phyloP scores from a whole-genome alignment of 2,113 vertebrate species.

The Melanerpes aurifrons region DNA sequence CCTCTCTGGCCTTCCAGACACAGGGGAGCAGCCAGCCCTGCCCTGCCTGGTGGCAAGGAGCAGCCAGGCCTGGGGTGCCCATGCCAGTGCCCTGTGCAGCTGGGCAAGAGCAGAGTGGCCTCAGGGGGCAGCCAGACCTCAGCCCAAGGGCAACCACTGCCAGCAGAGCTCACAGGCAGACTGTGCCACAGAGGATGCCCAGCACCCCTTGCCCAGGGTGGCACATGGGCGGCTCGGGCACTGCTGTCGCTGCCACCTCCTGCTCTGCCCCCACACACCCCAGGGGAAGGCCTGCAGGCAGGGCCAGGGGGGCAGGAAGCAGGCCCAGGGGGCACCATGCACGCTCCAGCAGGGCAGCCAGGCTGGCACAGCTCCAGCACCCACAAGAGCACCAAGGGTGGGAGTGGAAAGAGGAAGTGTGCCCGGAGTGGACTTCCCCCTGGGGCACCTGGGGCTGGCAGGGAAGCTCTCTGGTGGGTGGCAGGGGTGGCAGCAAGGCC shows the following conservation, averaged over 20 bases:
- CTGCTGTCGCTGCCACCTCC: neutral
- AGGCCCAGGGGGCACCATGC: neutral
- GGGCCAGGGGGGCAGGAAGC: neutral
- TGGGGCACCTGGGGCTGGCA: constrained; percentile 48
- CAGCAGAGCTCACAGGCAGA: neutral
- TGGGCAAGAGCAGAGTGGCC: neutral
- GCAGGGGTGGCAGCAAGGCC: neutral
- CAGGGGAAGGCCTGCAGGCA: neutral
- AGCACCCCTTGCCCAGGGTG: neutral
- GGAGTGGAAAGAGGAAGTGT: constrained; percentile 72
- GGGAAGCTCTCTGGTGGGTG: constrained; percentile 41
- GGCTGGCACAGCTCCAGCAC: neutral
- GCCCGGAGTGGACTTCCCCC: constrained; percentile 49
- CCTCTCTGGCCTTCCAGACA: neutral
- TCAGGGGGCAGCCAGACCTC: neutral
- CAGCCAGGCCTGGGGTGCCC: neutral
- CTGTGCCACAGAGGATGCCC: neutral
- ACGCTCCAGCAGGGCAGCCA: neutral
- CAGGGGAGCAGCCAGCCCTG: neutral
- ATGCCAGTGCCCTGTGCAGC: neutral
- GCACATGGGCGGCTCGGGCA: neutral
- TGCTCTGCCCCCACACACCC: neutral
- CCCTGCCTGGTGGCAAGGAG: neutral
- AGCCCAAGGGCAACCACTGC: neutral
- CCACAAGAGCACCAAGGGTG: neutral